Conservation (phyloP, 2,888 invertebrate species). For the Drosophila meridiana region DNA sequence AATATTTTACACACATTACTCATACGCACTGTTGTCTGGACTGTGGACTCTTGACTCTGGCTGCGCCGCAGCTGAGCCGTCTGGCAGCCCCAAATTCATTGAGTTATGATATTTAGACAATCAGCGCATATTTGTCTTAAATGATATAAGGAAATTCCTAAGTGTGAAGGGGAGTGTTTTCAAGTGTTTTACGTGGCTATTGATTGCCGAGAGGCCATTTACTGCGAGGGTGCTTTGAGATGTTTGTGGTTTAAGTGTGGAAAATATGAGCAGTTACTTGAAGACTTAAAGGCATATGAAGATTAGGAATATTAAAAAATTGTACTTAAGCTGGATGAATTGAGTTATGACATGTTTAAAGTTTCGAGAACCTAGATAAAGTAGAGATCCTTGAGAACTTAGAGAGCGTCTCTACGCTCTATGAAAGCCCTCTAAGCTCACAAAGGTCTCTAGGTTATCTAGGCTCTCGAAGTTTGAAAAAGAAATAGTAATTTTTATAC, state of each 20-base stretch:
- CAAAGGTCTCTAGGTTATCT: no score
- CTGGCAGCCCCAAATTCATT: conserved; percentile 23
- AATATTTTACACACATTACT: conserved; percentile 51
- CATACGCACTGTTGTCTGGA: conserved; percentile 65
- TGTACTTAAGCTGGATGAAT: background rate
- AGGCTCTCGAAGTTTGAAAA: no score
- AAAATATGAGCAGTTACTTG: background rate
- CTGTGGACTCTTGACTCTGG: background rate
- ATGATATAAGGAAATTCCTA: background rate
- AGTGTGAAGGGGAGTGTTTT: background rate
- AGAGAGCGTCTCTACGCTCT: no score
- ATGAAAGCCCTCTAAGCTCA: no score
- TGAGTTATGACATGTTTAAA: background rate
- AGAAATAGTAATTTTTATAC: no score
- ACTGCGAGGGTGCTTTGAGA: background rate
- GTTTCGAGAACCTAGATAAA: no score
- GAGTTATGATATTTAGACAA: conserved; percentile 8
- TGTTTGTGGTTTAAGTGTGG: background rate
- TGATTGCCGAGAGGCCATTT: background rate
- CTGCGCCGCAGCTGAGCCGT: conserved; percentile 6
- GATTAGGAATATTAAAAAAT: background rate
- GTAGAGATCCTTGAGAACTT: no score
- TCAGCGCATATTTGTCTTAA: conserved; percentile 11
- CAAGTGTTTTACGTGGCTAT: background rate
- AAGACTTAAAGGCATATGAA: background rate